Evolutionary conservation across 2,888 invertebrate species (phyloP).

Genomic region (Sycophila texana): DNA sequence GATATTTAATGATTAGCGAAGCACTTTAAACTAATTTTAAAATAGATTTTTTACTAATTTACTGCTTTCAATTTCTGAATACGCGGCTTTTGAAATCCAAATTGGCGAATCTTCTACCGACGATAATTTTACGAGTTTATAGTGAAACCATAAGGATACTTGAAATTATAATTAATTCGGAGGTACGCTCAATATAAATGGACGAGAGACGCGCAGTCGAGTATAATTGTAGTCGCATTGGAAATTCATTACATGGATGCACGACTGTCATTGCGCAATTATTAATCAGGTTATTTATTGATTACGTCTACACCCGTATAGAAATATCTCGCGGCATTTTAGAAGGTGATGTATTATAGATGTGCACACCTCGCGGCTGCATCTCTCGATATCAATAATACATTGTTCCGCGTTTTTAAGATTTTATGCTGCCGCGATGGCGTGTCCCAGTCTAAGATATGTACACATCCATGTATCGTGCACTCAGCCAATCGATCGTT

Average conservation of each 20-base stretch:
- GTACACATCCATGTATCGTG: background rate
- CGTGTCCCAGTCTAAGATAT: background rate
- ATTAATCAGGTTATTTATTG: slow-evolving; percentile 26
- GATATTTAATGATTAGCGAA: too few relatives aligned
- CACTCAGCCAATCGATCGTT: slow-evolving; percentile 1
- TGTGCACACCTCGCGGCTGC: too few relatives aligned
- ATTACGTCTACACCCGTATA: background rate
- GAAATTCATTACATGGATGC: background rate
- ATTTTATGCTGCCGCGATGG: background rate
- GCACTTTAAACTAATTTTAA: too few relatives aligned
- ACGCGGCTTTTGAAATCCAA: too few relatives aligned
- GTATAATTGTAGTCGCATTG: background rate
- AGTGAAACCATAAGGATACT: too few relatives aligned
- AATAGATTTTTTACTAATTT: too few relatives aligned
- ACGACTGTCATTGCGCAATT: background rate
- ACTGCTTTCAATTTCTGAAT: too few relatives aligned
- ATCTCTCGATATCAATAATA: background rate
- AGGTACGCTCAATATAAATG: background rate
- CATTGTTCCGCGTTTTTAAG: slow-evolving; percentile 9
- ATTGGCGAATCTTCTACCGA: too few relatives aligned
- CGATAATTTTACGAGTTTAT: too few relatives aligned
- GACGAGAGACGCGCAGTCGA: background rate
- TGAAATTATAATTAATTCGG: background rate
- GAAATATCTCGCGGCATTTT: too few relatives aligned
- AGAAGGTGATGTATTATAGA: too few relatives aligned